A percentile compares a stretch with the other conserved stretches of the same genome.
Evolutionary conservation across 2,797 vertebrate species (phyloP).

Genomic region (Lates japonicus): DNA sequence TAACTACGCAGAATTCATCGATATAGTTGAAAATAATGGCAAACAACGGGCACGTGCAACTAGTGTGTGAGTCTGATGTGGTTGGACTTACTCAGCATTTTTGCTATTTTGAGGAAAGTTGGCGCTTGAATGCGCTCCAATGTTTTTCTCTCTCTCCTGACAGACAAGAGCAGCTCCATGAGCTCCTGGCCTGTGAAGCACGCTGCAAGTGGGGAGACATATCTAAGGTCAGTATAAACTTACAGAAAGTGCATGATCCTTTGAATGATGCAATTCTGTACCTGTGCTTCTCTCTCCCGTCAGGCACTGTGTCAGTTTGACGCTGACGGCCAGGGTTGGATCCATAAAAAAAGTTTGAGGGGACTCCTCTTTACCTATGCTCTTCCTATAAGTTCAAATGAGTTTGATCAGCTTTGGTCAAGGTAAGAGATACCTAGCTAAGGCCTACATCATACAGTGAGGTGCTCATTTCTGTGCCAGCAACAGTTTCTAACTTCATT

Average conservation of each 20-base stretch:
- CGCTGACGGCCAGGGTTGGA: no score
- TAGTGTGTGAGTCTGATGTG: slow-evolving; percentile 59
- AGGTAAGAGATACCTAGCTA: no score
- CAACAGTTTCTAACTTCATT: no score
- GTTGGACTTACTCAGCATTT: neutral
- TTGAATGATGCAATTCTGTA: no score
- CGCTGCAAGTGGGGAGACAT: slow-evolving; percentile 47
- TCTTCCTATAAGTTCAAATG: no score
- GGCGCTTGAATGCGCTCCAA: neutral
- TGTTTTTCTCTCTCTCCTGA: slow-evolving; percentile 18
- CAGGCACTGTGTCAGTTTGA: slow-evolving; percentile 48
- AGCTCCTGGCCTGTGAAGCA: slow-evolving; percentile 45
- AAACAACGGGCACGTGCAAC: slow-evolving; percentile 23
- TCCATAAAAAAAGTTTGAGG: no score
- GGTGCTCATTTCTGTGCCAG: no score
- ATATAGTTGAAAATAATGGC: slow-evolving; percentile 55
- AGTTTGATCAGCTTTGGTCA: no score
- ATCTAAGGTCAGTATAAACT: slow-evolving; percentile 47
- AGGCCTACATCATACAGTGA: no score
- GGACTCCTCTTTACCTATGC: no score
- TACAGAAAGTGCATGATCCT: neutral
- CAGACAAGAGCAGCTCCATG: slow-evolving; percentile 58
- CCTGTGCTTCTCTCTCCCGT: neutral
- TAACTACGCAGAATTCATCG: slow-evolving; percentile 83
- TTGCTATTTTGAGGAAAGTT: neutral